Evolutionary conservation across 2,888 invertebrate genomes (phyloP), one percentile per base, ranked within the genome.

Genomic region (Petrolisthes cinctipes): DNA sequence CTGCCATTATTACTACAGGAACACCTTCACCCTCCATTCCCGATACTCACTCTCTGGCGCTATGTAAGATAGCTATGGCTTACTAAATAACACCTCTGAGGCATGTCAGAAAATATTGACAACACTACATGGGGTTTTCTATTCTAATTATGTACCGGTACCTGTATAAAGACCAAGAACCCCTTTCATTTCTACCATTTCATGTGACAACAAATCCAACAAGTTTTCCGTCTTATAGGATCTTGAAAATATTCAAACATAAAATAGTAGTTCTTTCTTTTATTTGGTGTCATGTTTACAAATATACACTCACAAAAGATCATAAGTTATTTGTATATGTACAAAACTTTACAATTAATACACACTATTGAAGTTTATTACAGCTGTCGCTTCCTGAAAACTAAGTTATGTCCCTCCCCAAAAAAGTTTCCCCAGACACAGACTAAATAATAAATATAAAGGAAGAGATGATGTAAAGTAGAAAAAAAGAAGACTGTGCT

Each of bases 291-390:
- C 83, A 79, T 83, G 78, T 86, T 83, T 86, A 86, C 86, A 86
- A 86, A 86, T 86, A 83, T 86, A 86, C 86, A 86, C 82, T 86
- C 86, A 86, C 86, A 86, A 86, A 86, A 86, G 83, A 83, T 79
- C 78, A 86, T 86, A 86, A 86, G 83, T 86, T 86, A 86, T 79
- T 86, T 86, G 86, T 86, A 86, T 86, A 86, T 86, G 83, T 86
- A 86, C 86, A 86, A 86, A 83, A 86, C 78, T 86, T 83, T 86
- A 86, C 86, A 86, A 83, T 83, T 76, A 86, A 82, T 82, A 73
- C 73, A 86, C 86, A 86, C 82, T 86, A 82, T 76, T 86, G 82
- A 86, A 80, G 78, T 83, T 86, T 78, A 82, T 83, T 86, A 86
- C 66, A 83, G 71, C 76, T 56, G 78, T 79, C 54, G 53, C 56